phyloP scores from a whole-genome alignment of 2,888 invertebrate genomes.

The Noctua pronuba region DNA sequence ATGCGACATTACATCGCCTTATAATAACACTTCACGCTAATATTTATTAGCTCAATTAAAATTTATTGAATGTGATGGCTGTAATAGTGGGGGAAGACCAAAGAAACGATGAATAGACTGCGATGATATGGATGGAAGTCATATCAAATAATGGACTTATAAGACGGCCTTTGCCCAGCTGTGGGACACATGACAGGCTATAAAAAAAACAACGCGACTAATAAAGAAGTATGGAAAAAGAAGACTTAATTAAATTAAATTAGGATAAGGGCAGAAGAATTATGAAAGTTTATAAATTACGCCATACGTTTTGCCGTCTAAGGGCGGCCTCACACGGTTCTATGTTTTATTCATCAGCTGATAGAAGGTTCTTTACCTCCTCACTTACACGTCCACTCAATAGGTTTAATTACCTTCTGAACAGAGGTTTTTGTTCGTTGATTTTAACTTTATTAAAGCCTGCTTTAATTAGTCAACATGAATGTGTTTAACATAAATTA shows the following conservation, averaged over 20 bases:
- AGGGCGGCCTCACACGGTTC: slow-evolving; percentile 74
- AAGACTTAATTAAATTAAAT: background rate
- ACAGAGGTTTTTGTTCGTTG: slow-evolving; percentile 68
- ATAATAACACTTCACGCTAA: slow-evolving; percentile 45
- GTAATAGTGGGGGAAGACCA: background rate
- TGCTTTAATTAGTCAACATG: slow-evolving; percentile 45
- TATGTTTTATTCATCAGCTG: slow-evolving; percentile 83
- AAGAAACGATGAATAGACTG: background rate
- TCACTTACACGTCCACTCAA: slow-evolving; percentile 74
- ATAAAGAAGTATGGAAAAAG: background rate
- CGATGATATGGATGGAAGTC: background rate
- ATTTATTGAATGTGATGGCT: slow-evolving; percentile 23
- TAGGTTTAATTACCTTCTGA: slow-evolving; percentile 80
- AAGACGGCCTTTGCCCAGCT: too few relatives aligned
- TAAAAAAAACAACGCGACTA: too few relatives aligned
- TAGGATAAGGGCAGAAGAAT: background rate
- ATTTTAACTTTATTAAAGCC: slow-evolving; percentile 58
- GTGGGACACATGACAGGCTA: too few relatives aligned
- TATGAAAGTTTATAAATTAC: slow-evolving; percentile 52
- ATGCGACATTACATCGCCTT: slow-evolving; percentile 46
- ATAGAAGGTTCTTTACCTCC: slow-evolving; percentile 75
- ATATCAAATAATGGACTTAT: background rate
- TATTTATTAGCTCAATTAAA: slow-evolving; percentile 48
- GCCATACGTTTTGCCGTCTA: slow-evolving; percentile 67
- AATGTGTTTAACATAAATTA: slow-evolving; percentile 37